Evolutionary conservation across 2,113 vertebrate genomes (phyloP).

Genomic region (Bubo bubo): DNA sequence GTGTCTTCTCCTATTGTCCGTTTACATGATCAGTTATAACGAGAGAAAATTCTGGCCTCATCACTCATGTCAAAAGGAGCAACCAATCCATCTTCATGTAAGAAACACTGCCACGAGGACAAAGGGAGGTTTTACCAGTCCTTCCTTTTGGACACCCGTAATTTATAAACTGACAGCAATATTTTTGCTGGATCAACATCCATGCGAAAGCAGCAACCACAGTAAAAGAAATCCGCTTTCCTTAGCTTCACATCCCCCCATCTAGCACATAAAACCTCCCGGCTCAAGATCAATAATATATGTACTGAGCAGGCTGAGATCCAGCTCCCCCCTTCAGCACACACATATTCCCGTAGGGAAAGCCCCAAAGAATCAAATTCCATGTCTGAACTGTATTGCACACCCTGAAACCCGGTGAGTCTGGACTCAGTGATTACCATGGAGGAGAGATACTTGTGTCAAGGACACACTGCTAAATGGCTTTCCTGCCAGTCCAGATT

Average conservation of each 20-base stretch:
- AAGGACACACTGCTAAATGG: background rate
- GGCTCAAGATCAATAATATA: background rate
- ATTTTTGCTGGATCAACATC: background rate
- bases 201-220: background rate
- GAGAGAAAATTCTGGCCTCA: conserved; percentile 3
- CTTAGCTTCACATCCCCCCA: background rate
- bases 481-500: background rate
- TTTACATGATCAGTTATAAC: background rate
- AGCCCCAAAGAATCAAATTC: background rate
- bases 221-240: background rate
- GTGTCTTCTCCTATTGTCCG: background rate
- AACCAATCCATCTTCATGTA: background rate
- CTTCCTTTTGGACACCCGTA: background rate
- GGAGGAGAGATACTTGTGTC: background rate
- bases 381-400: background rate
- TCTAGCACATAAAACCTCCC: background rate
- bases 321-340: background rate
- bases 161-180: conserved; percentile 16
- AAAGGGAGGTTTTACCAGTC: conserved; percentile 34
- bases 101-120: background rate
- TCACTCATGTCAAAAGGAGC: background rate
- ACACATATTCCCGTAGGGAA: background rate
- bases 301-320: background rate
- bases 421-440: background rate
- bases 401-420: background rate